phyloP scores from a whole-genome alignment of 2,888 invertebrate genomes.

The Eulithis testata region DNA sequence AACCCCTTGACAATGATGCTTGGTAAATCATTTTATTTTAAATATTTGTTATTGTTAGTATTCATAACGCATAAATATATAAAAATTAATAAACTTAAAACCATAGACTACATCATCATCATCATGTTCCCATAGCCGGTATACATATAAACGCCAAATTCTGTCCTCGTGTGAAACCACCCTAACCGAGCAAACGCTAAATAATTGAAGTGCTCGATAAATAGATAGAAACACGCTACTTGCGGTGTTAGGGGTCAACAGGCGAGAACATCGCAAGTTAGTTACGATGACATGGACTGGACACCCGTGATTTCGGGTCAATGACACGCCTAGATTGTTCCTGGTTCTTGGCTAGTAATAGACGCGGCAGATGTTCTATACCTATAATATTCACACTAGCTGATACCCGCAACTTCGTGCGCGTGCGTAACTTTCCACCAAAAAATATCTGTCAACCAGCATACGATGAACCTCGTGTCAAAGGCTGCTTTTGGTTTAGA shows the following conservation, averaged over 20 bases:
- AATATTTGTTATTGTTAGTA: too few species aligned
- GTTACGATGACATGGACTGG: conserved; percentile 61
- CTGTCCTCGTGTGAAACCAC: conserved; percentile 23
- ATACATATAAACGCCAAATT: neutral
- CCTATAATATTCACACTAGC: conserved; percentile 5
- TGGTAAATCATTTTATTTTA: too few species aligned
- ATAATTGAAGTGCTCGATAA: conserved; percentile 71
- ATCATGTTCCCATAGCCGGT: too few species aligned
- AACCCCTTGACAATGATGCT: too few species aligned
- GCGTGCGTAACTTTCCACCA: too few species aligned
- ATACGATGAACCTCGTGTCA: too few species aligned
- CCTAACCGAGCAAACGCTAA: conserved; percentile 59
- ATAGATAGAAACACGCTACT: conserved; percentile 69
- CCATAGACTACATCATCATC: too few species aligned
- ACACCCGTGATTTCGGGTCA: conserved; percentile 78
- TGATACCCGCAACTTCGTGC: too few species aligned
- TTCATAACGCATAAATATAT: too few species aligned
- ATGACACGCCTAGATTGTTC: conserved; percentile 58
- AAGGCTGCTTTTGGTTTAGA: too few species aligned
- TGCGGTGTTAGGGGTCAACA: conserved; percentile 72
- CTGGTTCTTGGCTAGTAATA: conserved; percentile 31
- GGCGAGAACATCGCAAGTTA: conserved; percentile 66
- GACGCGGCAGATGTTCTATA: conserved; percentile 19
- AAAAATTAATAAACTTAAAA: too few species aligned
- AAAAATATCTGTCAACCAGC: too few species aligned